These are phyloP conservation scores for Urophycis tenuis DNA, from an alignment of 2,797 vertebrate genomes.

Conservation along the genomic window DNA sequence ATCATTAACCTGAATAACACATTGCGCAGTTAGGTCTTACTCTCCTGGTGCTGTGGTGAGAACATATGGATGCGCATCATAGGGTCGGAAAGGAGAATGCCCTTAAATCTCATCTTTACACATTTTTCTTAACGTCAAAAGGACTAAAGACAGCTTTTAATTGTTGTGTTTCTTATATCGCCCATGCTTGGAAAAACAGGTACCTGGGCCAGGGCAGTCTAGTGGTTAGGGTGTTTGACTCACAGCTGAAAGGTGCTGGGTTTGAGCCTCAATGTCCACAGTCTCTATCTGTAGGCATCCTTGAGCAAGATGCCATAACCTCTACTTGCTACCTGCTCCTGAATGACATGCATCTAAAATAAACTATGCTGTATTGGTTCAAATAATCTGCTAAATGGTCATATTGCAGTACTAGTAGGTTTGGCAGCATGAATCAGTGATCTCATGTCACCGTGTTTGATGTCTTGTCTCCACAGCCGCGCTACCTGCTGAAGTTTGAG, in stretches of 20 bases:
- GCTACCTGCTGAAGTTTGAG: conserved; percentile 95
- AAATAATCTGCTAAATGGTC: neutral
- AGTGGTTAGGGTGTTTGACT: neutral
- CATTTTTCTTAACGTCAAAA: neutral
- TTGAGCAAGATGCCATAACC: neutral
- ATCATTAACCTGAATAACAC: neutral
- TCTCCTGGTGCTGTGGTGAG: too few species aligned
- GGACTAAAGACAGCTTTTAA: neutral
- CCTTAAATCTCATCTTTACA: neutral
- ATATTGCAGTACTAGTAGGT: neutral
- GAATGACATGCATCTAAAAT: neutral
- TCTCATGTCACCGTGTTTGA: neutral
- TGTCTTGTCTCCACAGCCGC: conserved; percentile 68
- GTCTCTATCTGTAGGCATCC: neutral
- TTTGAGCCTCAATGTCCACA: neutral
- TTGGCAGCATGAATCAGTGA: neutral
- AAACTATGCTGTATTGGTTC: neutral
- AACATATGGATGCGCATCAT: neutral
- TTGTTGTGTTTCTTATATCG: neutral
- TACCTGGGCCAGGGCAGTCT: neutral
- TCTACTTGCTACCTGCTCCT: neutral
- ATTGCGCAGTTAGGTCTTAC: too few species aligned
- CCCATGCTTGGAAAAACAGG: neutral
- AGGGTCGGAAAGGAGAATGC: neutral
- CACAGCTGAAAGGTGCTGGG: neutral